These are phyloP conservation scores for Rhinolophus sinicus DNA, from an alignment of 2,113 vertebrate species.

Conservation along the genomic window DNA sequence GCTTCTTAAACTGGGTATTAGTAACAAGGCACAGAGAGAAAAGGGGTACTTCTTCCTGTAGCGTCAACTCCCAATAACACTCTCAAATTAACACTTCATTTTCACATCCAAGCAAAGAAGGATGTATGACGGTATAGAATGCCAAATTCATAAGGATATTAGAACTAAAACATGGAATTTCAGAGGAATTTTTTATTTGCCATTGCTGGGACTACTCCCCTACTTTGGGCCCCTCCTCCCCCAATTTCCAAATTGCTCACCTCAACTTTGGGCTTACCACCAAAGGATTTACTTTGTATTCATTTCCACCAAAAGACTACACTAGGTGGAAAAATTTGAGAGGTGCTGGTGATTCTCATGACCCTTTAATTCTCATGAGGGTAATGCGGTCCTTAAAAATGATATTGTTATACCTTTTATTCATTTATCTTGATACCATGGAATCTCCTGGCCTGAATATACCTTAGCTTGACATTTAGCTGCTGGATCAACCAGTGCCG, in stretches of 20 bases:
- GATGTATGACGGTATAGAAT: background rate
- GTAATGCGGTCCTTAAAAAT: background rate
- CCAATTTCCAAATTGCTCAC: background rate
- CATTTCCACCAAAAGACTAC: background rate
- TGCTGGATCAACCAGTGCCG: background rate
- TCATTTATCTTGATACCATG: background rate
- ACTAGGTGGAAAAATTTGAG: background rate
- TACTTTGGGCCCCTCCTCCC: accelerated
- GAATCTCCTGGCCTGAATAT: background rate
- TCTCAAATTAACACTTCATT: background rate
- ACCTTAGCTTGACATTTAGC: slow-evolving; percentile 42
- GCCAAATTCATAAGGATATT: background rate
- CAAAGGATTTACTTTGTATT: background rate
- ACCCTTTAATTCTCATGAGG: background rate
- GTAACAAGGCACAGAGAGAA: background rate
- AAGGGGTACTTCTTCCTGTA: background rate
- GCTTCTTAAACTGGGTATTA: background rate
- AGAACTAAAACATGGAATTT: background rate
- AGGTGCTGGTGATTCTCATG: background rate
- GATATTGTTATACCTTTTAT: background rate
- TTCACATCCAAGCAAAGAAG: background rate
- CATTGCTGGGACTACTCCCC: background rate
- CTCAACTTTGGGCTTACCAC: background rate
- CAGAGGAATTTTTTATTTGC: background rate
- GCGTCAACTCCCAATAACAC: background rate